phyloP scores from a whole-genome alignment of 2,797 vertebrate genomes.

The Gallinago stenura region DNA sequence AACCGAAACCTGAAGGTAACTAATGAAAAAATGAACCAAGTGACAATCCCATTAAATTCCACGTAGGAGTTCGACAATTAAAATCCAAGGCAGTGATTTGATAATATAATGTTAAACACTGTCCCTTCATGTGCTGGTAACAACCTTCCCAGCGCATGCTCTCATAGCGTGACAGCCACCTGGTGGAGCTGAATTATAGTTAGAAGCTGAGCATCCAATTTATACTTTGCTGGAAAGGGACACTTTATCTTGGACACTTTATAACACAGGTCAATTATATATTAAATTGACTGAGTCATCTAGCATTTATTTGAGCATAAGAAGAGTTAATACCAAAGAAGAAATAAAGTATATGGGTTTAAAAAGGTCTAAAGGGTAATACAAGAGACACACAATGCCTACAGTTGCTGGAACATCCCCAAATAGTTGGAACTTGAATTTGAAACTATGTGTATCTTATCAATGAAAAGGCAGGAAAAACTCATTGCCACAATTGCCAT shows the following conservation, averaged over 20 bases:
- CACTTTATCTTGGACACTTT: not conserved
- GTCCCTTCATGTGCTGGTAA: not conserved
- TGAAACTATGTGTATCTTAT: not conserved
- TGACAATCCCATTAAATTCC: slow-evolving; percentile 27
- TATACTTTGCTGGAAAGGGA: not conserved
- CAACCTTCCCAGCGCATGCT: not conserved
- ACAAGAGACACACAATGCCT: not conserved
- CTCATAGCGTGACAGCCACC: slow-evolving; percentile 41
- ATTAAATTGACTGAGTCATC: not conserved
- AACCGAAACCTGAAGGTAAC: slow-evolving; percentile 14
- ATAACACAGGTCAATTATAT: not conserved
- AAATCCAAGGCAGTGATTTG: not conserved
- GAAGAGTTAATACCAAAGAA: not conserved
- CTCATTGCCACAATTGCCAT: not conserved
- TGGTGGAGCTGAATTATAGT: slow-evolving; percentile 41
- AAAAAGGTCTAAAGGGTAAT: not conserved
- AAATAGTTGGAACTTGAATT: not conserved
- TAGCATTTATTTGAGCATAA: not conserved
- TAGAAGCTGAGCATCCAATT: not conserved
- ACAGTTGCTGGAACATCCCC: not conserved
- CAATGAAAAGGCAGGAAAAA: not conserved
- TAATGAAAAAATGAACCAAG: slow-evolving; percentile 9
- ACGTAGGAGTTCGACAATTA: not conserved
- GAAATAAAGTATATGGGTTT: not conserved
- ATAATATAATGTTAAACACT: not conserved